Evolutionary conservation across 2,888 invertebrate species (phyloP).

Genomic region (Orthosia cruda): DNA sequence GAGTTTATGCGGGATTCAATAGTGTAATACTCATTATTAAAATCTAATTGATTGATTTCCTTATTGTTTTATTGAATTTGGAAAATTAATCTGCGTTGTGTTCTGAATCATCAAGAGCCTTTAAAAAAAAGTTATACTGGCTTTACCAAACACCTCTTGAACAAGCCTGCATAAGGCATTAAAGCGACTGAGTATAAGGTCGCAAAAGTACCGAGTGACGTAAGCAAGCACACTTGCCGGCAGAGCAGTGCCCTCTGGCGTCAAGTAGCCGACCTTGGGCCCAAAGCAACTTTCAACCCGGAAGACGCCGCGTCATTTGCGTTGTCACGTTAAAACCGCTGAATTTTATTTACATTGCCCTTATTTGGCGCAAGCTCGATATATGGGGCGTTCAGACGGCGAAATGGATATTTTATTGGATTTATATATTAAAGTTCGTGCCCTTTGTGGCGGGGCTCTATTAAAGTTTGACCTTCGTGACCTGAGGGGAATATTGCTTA

Average conservation of each 20-base stretch:
- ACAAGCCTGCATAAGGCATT: constrained; percentile 47
- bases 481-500: constrained; percentile 33
- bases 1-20: not conserved
- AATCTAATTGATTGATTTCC: constrained; percentile 29
- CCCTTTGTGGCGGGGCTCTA: constrained; percentile 58
- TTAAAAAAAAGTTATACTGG: not conserved
- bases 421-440: constrained; percentile 64
- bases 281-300: constrained; percentile 88
- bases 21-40: constrained; percentile 22
- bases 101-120: constrained; percentile 20
- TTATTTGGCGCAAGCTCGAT: constrained; percentile 71
- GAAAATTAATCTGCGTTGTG: not conserved
- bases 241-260: constrained; percentile 81
- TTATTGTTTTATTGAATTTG: constrained; percentile 23
- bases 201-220: constrained; percentile 73
- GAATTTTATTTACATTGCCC: constrained; percentile 77
- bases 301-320: constrained; percentile 78
- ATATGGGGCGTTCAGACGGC: constrained; percentile 60
- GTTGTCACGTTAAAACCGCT: constrained; percentile 67
- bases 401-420: constrained; percentile 68
- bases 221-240: constrained; percentile 73
- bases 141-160: constrained; percentile 23
- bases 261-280: constrained; percentile 80
- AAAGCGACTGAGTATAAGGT: constrained; percentile 56
- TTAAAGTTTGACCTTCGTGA: constrained; percentile 62